Evolutionary conservation across 2,797 vertebrate species (phyloP).

Genomic region (Babyrousa celebensis): DNA sequence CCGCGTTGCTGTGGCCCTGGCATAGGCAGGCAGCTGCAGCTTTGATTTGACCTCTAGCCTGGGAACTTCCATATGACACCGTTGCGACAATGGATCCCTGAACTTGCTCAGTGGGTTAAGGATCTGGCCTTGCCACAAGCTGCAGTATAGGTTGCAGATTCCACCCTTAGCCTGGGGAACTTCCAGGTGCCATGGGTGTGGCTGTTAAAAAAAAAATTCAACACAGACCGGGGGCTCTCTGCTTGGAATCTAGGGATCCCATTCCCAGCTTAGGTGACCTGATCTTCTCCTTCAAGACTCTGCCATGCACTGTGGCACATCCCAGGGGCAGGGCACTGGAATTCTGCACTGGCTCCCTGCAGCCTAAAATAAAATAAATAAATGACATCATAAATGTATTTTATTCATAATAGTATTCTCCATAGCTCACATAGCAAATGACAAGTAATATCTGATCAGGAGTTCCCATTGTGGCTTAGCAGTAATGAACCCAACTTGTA

Average conservation of each 20-base stretch:
- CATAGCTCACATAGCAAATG: not conserved
- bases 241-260: not conserved
- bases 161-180: no score
- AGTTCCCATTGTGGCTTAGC: no score
- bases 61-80: no score
- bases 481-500: no score
- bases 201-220: not conserved
- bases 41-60: no score
- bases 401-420: not conserved
- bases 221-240: not conserved
- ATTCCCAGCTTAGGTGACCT: not conserved
- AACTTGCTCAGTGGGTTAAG: no score
- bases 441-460: not conserved
- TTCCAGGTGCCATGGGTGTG: no score
- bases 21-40: no score
- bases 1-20: no score
- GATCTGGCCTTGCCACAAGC: no score
- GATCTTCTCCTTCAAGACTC: not conserved
- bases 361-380: not conserved
- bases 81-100: no score
- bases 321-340: not conserved
- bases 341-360: not conserved
- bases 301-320: fast-evolving
- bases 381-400: not conserved
- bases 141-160: no score